phyloP scores from a whole-genome alignment of 1,140 invertebrate genomes.

The Euborellia annulipes region DNA sequence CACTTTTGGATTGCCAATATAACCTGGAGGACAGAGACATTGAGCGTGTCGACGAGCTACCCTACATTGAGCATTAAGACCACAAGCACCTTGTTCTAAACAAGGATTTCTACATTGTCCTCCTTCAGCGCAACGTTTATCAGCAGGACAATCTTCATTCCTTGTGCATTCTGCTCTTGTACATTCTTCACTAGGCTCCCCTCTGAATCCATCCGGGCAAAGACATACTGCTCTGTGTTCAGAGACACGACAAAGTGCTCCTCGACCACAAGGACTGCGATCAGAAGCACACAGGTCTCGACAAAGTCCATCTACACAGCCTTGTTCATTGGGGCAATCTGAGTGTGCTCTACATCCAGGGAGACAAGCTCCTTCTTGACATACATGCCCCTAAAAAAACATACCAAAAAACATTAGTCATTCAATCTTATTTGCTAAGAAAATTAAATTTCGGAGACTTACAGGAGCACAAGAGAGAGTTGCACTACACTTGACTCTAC shows the following conservation, averaged over 20 bases:
- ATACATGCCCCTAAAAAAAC: slow-evolving; percentile 38
- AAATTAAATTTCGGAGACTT: slow-evolving; percentile 6
- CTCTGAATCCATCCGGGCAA: slow-evolving; percentile 68
- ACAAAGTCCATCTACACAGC: slow-evolving; percentile 61
- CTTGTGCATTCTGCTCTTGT: slow-evolving; percentile 56
- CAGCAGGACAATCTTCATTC: slow-evolving; percentile 59
- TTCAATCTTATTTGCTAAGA: slow-evolving; percentile 2
- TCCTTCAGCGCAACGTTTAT: slow-evolving; percentile 54
- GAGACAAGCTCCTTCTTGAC: slow-evolving; percentile 42
- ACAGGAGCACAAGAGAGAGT: slow-evolving; percentile 29
- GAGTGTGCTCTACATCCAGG: slow-evolving; percentile 58
- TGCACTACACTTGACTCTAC: slow-evolving; percentile 39
- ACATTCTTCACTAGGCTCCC: slow-evolving; percentile 57
- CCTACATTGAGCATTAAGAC: slow-evolving; percentile 71
- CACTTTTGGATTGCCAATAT: slow-evolving; percentile 61
- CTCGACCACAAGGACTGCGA: slow-evolving; percentile 45
- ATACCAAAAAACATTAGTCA: slow-evolving; percentile 3
- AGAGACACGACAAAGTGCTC: slow-evolving; percentile 55
- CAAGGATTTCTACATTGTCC: slow-evolving; percentile 64
- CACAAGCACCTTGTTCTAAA: slow-evolving; percentile 54
- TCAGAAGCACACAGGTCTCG: slow-evolving; percentile 51
- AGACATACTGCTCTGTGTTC: slow-evolving; percentile 66
- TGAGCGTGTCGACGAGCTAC: slow-evolving; percentile 55
- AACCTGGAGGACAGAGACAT: slow-evolving; percentile 72
- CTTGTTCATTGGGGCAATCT: slow-evolving; percentile 62